phyloP scores from a whole-genome alignment of 2,113 vertebrate genomes.

The Clupea harengus region DNA sequence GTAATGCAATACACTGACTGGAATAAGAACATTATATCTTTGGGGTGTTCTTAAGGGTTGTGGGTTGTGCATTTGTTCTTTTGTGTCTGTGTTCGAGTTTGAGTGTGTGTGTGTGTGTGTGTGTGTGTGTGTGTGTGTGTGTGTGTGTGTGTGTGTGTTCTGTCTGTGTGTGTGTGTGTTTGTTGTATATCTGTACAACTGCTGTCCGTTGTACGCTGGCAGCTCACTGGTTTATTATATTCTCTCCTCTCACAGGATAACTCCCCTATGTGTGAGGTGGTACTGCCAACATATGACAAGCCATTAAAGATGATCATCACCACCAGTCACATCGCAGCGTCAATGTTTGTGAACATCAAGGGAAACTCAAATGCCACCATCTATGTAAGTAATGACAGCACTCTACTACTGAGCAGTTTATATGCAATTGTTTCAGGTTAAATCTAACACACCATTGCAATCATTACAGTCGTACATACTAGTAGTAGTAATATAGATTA shows the following conservation, averaged over 20 bases:
- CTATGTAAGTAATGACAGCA: conserved; percentile 33
- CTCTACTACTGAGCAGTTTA: no score
- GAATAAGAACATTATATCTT: no score
- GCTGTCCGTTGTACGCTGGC: neutral
- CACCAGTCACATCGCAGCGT: neutral
- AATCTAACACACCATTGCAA: no score
- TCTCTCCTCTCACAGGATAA: neutral
- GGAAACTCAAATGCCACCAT: neutral
- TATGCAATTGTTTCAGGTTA: no score
- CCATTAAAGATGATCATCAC: conserved; percentile 27
- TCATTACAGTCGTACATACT: no score
- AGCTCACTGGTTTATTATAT: conserved; percentile 4
- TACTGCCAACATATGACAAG: neutral
- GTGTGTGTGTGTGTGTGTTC: neutral
- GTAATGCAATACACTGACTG: no score
- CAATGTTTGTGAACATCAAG: neutral
- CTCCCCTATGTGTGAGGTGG: neutral
- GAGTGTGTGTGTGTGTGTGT: neutral
- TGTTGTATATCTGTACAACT: no score
- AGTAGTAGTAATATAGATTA: no score
- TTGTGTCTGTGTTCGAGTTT: neutral
- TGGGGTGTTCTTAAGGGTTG: no score
- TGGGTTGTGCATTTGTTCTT: no score
- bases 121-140: neutral
- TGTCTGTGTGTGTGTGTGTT: neutral